Evolutionary conservation across 2,113 vertebrate species (phyloP).

Genomic region (Phycodurus eques): DNA sequence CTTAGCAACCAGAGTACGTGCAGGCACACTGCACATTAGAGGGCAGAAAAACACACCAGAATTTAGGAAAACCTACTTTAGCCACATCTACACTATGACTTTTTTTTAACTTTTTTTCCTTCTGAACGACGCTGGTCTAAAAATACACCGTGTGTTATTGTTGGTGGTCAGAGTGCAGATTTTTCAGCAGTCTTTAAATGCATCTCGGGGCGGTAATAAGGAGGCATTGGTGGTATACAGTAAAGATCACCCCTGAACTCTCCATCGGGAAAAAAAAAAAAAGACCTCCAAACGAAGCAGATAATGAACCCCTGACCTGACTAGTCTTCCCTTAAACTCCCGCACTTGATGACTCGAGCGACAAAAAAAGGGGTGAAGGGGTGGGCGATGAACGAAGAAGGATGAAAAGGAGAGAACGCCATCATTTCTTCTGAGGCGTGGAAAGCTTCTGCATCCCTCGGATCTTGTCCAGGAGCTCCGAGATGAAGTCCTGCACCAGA

Average conservation of each 20-base stretch:
- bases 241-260: conserved; percentile 2
- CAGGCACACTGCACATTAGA: conserved; percentile 37
- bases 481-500: conserved; percentile 78
- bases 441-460: conserved; percentile 93
- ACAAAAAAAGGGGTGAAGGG: conserved; percentile 15
- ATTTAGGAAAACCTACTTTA: background rate
- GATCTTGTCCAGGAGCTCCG: conserved; percentile 87
- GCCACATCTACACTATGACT: conserved; percentile 24
- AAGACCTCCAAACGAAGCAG: background rate
- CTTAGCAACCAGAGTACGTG: conserved; percentile 51
- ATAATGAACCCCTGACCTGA: background rate
- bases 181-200: conserved; percentile 43
- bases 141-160: conserved; percentile 27
- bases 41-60: conserved; percentile 12
- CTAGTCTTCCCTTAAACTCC: conserved; percentile 1
- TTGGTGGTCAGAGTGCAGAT: conserved; percentile 46
- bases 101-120: conserved; percentile 25
- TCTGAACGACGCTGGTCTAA: conserved; percentile 17
- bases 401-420: conserved; percentile 6
- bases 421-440: conserved; percentile 90
- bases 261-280: background rate
- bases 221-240: conserved; percentile 22
- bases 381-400: conserved; percentile 5
- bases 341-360: conserved; percentile 11
- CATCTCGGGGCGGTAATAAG: conserved; percentile 25